Evolutionary conservation across 2,797 vertebrate genomes (phyloP), one percentile per base, ranked within the genome.

Genomic region (Sebastes itinus): DNA sequence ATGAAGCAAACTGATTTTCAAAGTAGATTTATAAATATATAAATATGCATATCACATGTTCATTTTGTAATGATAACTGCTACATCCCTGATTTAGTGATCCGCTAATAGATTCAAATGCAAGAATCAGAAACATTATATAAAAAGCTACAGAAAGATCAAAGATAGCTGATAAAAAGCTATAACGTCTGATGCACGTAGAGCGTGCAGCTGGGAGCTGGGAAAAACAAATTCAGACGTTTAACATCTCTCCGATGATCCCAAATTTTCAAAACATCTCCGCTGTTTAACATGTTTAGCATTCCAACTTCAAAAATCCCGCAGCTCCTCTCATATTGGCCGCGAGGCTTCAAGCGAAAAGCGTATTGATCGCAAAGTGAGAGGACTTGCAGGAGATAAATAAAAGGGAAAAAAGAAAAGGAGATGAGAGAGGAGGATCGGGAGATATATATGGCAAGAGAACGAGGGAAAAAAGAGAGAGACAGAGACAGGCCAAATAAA

Each of bases 251-350:
- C 91, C 83, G 63, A 91, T 87, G 92, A 92, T 82, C 79, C 80
- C 78, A 83, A 85, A 88, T 92, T 91, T 92, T 91, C 85, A 93
- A 92, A 94, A 93, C 90, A 93, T 93, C 92, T 92, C 84, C 1
- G 85, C 92, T 92, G 91, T 92, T 94, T 92, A 94, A 93, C 89
- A 93, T 93, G 90, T 92, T 95, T 92, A 92, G 91, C 89, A 91
- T 93, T 91, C 86, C 92, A 82, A 92, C 94, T 93, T 94, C 89
- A 92, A 92, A 93, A 94, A 89, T 92, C 87, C 87, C 73, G 71
- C 38, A 78, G 90, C 87, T 75, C 80, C 80, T 78, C 87, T 89
- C 88, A 87, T 69, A 87, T 92, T 87, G 91, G 87, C 91, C 64
- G 85, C 61, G 11, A 88, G 92, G 90, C 90, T 93, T 93, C 90